Evolutionary conservation across 2,888 invertebrate genomes (phyloP).

Genomic region (Oxystoma pomonae): DNA sequence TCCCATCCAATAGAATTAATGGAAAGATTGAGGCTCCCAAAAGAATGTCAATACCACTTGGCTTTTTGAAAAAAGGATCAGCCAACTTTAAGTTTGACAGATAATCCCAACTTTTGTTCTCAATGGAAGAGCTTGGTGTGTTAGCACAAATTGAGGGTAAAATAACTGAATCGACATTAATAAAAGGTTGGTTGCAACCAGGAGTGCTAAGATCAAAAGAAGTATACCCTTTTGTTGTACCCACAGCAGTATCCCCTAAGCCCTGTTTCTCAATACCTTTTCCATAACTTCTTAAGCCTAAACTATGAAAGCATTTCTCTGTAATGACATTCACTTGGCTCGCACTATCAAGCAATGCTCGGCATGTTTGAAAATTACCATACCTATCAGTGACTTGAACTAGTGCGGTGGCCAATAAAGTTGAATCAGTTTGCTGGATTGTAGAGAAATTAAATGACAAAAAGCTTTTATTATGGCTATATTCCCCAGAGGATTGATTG

Average conservation of each 20-base stretch:
- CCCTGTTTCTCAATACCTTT: not conserved
- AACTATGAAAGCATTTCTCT: not conserved
- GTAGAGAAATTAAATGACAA: not conserved
- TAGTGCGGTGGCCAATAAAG: not conserved
- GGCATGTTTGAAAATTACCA: not conserved
- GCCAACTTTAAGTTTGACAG: not conserved
- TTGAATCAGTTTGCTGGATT: not conserved
- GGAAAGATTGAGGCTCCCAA: too few relatives aligned
- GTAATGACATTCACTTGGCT: not conserved
- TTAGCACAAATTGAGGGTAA: conserved; percentile 2
- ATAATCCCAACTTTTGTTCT: not conserved
- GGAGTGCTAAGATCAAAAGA: not conserved
- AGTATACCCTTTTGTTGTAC: not conserved
- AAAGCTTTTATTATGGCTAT: not conserved
- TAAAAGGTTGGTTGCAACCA: not conserved
- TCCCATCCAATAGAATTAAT: too few relatives aligned
- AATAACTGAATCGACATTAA: not conserved
- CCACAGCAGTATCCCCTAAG: not conserved
- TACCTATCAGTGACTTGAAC: not conserved
- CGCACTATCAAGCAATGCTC: not conserved
- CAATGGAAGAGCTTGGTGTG: not conserved
- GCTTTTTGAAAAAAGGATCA: not conserved
- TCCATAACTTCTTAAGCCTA: not conserved
- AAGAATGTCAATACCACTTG: not conserved
- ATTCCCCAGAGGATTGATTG: not conserved